A percentile compares a stretch with the other conserved stretches of the same genome.
phyloP scores from a whole-genome alignment of 1,140 invertebrate genomes.

The Hypothenemus hampei region DNA sequence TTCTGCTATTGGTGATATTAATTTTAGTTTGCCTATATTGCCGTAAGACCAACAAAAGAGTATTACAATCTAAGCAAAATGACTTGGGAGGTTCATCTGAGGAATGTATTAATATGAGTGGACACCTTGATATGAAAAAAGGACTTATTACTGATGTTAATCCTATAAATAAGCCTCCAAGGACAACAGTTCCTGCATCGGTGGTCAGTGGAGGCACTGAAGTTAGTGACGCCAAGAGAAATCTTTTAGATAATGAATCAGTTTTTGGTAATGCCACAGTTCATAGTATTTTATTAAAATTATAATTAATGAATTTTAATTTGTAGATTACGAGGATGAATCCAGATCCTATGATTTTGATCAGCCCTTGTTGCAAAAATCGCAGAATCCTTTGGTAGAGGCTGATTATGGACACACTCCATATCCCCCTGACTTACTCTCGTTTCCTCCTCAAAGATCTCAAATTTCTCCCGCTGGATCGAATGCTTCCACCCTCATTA shows the following conservation, averaged over 20 bases:
- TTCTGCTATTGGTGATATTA: constrained; percentile 58
- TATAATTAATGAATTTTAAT: constrained; percentile 8
- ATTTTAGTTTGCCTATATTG: constrained; percentile 60
- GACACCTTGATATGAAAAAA: constrained; percentile 70
- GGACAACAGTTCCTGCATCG: constrained; percentile 62
- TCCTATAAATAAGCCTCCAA: constrained; percentile 72
- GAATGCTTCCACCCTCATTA: constrained; percentile 68
- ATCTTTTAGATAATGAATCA: constrained; percentile 61
- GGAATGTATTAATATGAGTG: constrained; percentile 55
- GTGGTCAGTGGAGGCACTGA: constrained; percentile 65
- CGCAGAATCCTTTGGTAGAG: constrained; percentile 47
- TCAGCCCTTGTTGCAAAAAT: constrained; percentile 39
- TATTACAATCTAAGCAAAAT: constrained; percentile 48
- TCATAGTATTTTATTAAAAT: not conserved
- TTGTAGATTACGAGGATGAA: constrained; percentile 52
- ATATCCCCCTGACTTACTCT: constrained; percentile 77
- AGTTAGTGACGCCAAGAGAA: constrained; percentile 72
- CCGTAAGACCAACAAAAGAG: constrained; percentile 50
- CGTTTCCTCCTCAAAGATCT: constrained; percentile 56
- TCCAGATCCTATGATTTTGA: constrained; percentile 56
- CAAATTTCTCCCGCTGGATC: constrained; percentile 67
- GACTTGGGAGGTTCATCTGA: constrained; percentile 53
- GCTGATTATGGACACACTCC: constrained; percentile 49
- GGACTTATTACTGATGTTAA: constrained; percentile 74
- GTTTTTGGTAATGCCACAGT: constrained; percentile 32